A percentile compares a stretch with the other conserved stretches of the same genome.
Evolutionary conservation across 37 sponge, comb jelly and placozoan genomes (phyloP).

Genomic region (Cladorhizidae sp.): DNA sequence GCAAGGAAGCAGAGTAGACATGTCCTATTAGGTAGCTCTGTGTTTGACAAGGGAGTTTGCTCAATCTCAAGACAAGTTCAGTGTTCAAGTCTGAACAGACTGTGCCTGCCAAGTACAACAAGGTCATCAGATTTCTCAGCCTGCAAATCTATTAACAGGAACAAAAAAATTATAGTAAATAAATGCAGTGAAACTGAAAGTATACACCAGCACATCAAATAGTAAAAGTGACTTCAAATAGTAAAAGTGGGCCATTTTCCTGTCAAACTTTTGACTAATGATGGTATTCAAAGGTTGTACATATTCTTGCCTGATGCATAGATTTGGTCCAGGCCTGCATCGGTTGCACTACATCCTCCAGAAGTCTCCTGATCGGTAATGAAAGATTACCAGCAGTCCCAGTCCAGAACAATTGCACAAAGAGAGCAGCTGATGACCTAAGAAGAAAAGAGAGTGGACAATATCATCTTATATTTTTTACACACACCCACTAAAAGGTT

Average conservation of each 20-base stretch:
- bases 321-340: conserved; percentile 3
- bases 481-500: too few relatives aligned
- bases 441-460: neutral
- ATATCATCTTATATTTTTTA: too few relatives aligned
- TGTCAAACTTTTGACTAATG: neutral
- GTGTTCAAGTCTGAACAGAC: conserved; percentile 14
- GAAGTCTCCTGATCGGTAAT: conserved; percentile 19
- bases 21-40: neutral
- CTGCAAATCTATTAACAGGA: neutral
- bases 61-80: neutral
- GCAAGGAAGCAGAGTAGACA: conserved; percentile 10
- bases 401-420: conserved; percentile 35
- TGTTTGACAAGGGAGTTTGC: neutral
- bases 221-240: too few relatives aligned
- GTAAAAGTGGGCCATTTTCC: too few relatives aligned
- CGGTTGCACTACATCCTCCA: neutral
- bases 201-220: too few relatives aligned
- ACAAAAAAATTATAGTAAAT: too few relatives aligned
- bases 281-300: neutral
- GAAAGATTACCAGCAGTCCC: neutral
- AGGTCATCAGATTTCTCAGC: neutral
- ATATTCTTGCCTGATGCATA: neutral
- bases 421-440: conserved; percentile 11
- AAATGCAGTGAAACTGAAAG: too few relatives aligned
- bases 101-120: conserved; percentile 20